phyloP scores from a whole-genome alignment of 1,140 invertebrate species.

The Sitobion miscanthi region DNA sequence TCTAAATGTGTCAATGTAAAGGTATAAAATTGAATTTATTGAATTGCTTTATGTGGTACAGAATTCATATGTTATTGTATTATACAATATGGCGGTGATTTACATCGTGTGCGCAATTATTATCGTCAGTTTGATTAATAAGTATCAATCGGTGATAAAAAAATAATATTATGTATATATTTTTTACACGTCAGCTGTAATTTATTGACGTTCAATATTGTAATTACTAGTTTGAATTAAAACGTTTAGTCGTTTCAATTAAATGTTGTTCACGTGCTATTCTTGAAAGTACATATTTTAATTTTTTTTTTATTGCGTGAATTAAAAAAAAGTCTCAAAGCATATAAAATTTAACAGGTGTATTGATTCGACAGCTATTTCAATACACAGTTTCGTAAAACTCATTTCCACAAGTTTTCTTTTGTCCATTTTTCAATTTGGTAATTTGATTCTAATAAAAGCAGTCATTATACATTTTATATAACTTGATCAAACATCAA shows the following conservation, averaged over 20 bases:
- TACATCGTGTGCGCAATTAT: neutral
- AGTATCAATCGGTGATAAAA: neutral
- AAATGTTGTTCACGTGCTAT: neutral
- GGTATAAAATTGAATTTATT: neutral
- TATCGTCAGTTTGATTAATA: neutral
- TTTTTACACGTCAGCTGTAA: neutral
- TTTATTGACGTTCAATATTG: conserved; percentile 1
- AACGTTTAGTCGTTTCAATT: neutral
- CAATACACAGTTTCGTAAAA: neutral
- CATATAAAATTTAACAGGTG: neutral
- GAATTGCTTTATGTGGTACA: neutral
- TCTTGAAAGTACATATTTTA: neutral
- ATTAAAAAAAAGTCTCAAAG: neutral
- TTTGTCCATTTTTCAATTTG: neutral
- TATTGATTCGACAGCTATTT: neutral
- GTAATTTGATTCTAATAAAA: neutral
- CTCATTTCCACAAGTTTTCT: too few species aligned
- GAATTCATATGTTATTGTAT: neutral
- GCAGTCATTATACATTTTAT: neutral
- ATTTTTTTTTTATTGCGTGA: neutral
- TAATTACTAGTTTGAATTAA: neutral
- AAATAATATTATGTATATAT: neutral
- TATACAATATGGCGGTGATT: neutral
- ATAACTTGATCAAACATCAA: neutral
- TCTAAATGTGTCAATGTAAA: neutral